Conservation (phyloP, 2,113 vertebrate species). For the Himantopus leucocephalus region DNA sequence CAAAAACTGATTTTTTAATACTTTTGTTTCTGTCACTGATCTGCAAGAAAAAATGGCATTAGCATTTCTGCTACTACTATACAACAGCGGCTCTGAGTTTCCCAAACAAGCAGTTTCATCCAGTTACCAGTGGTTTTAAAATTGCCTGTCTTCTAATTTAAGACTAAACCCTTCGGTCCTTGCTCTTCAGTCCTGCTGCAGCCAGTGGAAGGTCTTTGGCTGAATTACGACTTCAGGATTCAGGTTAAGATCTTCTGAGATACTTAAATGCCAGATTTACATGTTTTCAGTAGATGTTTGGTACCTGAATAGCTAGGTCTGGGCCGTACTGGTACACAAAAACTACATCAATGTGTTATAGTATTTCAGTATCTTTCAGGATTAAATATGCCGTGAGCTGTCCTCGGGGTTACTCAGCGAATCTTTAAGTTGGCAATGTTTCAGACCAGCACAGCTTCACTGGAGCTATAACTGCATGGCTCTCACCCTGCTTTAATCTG, state of each 20-base stretch:
- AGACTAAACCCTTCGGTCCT: background rate
- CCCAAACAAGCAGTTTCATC: background rate
- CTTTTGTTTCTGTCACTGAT: background rate
- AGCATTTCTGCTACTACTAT: background rate
- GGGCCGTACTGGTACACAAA: background rate
- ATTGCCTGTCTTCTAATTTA: background rate
- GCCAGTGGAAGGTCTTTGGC: background rate
- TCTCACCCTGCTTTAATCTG: background rate
- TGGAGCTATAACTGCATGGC: background rate
- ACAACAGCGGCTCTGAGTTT: background rate
- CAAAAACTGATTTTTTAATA: background rate
- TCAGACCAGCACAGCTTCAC: background rate
- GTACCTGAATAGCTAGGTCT: background rate
- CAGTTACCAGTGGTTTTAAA: background rate
- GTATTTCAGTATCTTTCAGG: background rate
- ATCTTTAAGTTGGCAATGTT: background rate
- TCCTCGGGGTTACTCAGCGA: background rate
- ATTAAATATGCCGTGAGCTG: background rate
- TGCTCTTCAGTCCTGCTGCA: background rate
- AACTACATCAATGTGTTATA: background rate
- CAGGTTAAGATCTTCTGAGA: background rate
- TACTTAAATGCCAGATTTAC: background rate
- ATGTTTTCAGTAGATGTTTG: background rate
- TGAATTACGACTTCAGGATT: background rate
- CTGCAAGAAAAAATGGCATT: background rate